A percentile compares a stretch with the other conserved stretches of the same genome.
Evolutionary conservation across 92 coral and sea anemone genomes (phyloP).

Genomic region (Micromussa lordhowensis): DNA sequence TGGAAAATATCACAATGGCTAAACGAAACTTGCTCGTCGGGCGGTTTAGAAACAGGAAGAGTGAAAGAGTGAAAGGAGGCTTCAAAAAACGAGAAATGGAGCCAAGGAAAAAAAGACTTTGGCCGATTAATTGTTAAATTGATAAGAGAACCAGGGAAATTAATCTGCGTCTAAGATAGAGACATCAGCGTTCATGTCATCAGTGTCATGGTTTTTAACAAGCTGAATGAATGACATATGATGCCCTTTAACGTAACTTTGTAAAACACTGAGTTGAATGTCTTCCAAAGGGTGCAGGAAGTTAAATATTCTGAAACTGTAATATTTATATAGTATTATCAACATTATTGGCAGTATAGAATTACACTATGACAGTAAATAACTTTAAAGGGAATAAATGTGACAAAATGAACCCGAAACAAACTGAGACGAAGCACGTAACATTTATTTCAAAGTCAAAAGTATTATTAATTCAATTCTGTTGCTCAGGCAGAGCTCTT

Average conservation of each 20-base stretch:
- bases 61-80: neutral
- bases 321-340: neutral
- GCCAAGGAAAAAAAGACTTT: too few relatives aligned
- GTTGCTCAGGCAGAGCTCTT: neutral
- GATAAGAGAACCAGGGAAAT: too few relatives aligned
- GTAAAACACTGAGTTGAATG: neutral
- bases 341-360: neutral
- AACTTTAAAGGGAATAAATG: neutral
- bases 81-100: too few relatives aligned
- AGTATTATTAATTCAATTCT: neutral
- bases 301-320: neutral
- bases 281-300: neutral
- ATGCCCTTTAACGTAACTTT: too few relatives aligned
- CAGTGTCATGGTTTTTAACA: too few relatives aligned
- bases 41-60: neutral
- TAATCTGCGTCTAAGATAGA: too few relatives aligned
- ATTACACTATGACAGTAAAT: neutral
- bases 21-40: slow-evolving; percentile 14
- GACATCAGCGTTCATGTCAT: too few relatives aligned
- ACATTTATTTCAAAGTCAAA: neutral
- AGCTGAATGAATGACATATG: too few relatives aligned
- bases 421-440: neutral
- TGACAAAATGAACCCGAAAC: neutral
- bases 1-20: neutral
- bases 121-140: too few relatives aligned